These are phyloP conservation scores for Brachionus angularis DNA, from an alignment of 1,140 invertebrate genomes.

Conservation along the genomic window DNA sequence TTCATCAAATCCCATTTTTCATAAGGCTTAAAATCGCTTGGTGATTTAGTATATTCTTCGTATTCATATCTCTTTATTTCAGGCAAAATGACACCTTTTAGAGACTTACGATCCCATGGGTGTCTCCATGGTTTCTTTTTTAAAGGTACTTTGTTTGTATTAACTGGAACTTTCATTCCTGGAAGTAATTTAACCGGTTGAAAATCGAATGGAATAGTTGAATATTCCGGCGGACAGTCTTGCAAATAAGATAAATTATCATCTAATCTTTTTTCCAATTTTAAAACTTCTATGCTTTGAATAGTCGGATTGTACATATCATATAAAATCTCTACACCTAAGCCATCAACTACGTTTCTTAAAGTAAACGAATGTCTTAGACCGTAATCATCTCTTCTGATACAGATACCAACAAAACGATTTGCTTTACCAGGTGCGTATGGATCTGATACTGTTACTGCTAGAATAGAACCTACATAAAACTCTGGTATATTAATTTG, in stretches of 20 bases:
- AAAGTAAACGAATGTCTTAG: constrained; percentile 77
- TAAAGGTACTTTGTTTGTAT: constrained; percentile 73
- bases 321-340: constrained; percentile 80
- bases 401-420: constrained; percentile 94
- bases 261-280: constrained; percentile 88
- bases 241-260: constrained; percentile 81
- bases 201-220: constrained; percentile 88
- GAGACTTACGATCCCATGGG: constrained; percentile 74
- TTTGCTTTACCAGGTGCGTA: constrained; percentile 78
- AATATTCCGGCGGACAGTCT: constrained; percentile 86
- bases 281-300: constrained; percentile 78
- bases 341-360: constrained; percentile 85
- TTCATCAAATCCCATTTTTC: constrained; percentile 44
- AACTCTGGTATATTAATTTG: constrained; percentile 89
- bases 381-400: constrained; percentile 73
- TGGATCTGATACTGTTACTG: constrained; percentile 81
- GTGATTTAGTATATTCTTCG: constrained; percentile 6
- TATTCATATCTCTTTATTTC: constrained; percentile 7
- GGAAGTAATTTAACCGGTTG: constrained; percentile 73
- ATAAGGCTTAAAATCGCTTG: constrained; percentile 18
- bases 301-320: constrained; percentile 90
- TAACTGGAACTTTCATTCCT: constrained; percentile 75
- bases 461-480: constrained; percentile 88
- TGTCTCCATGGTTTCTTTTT: constrained; percentile 79
- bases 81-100: constrained; percentile 65